Evolutionary conservation across 2,113 vertebrate genomes (phyloP).

Genomic region (Nettapus auritus): DNA sequence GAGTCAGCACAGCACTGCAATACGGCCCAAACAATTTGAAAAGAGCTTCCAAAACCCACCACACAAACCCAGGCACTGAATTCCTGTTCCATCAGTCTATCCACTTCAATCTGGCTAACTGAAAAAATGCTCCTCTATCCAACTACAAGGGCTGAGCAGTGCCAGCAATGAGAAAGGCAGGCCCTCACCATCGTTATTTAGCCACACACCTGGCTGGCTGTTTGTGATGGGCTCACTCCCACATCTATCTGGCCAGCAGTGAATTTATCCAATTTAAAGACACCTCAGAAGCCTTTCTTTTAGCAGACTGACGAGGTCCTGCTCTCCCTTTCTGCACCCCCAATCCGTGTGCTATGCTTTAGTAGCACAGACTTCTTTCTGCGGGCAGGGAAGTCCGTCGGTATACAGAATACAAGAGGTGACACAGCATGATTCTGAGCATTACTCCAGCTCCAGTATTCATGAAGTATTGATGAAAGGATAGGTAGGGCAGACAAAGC

Average conservation of each 20-base stretch:
- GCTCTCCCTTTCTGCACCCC: neutral
- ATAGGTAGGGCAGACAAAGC: neutral
- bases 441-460: neutral
- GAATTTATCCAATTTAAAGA: neutral
- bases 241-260: neutral
- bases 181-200: neutral
- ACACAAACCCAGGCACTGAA: neutral
- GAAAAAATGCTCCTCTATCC: neutral
- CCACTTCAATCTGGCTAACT: neutral
- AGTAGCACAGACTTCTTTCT: neutral
- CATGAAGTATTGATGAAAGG: neutral
- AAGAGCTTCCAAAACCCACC: conserved; percentile 16
- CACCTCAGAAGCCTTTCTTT: neutral
- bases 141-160: neutral
- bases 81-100: neutral
- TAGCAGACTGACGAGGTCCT: neutral
- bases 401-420: fast-evolving
- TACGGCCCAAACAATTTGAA: neutral
- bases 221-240: neutral
- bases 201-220: neutral
- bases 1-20: conserved; percentile 50
- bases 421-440: neutral
- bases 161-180: neutral
- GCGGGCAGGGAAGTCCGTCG: neutral
- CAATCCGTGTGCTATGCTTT: fast-evolving